Evolutionary conservation across 2,888 invertebrate species (phyloP).

Genomic region (Rhamnusium bicolor): DNA sequence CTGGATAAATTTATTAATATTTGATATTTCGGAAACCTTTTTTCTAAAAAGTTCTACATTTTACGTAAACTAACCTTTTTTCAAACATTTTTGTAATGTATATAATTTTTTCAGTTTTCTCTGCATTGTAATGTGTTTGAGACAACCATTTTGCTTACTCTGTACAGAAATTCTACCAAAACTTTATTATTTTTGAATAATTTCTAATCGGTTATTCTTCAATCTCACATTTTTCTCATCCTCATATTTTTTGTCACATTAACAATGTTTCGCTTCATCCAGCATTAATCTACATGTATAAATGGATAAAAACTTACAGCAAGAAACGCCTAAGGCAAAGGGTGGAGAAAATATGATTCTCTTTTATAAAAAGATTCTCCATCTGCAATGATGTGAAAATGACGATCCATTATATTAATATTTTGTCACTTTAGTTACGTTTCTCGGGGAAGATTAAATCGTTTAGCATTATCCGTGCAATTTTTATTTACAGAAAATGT

Average conservation of each 20-base stretch:
- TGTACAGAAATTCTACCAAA: too few species aligned
- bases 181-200: background rate
- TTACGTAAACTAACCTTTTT: too few species aligned
- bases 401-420: constrained; percentile 28
- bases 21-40: too few species aligned
- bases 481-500: background rate
- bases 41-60: too few species aligned
- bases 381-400: constrained; percentile 26
- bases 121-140: too few species aligned
- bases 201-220: background rate
- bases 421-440: background rate
- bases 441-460: background rate
- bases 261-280: background rate
- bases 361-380: constrained; percentile 1
- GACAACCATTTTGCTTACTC: too few species aligned
- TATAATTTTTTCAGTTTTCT: too few species aligned
- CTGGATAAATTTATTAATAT: too few species aligned
- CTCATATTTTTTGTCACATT: constrained; percentile 5
- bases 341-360: constrained; percentile 25
- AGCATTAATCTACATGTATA: constrained; percentile 20
- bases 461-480: background rate
- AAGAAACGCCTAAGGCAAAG: constrained; percentile 10
- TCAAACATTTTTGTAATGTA: too few species aligned
- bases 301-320: constrained; percentile 24
- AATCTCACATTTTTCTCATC: background rate